A percentile compares a stretch with the other conserved stretches of the same genome.
These are phyloP conservation scores for Meleagris gallopavo DNA, from an alignment of 2,113 vertebrate genomes.

Conservation along the genomic window DNA sequence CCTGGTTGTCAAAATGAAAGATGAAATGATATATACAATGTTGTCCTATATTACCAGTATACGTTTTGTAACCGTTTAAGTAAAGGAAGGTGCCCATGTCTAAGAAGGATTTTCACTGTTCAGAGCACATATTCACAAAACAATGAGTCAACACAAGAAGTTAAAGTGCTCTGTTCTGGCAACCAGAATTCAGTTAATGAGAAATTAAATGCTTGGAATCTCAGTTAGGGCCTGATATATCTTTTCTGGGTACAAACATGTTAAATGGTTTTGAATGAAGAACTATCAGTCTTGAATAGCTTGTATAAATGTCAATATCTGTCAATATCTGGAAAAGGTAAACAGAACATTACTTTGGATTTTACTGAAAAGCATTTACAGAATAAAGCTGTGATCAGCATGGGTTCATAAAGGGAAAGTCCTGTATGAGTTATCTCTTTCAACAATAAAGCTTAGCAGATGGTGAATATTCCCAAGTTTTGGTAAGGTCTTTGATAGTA, in stretches of 20 bases:
- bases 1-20: slow-evolving; percentile 74
- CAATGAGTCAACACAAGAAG: background rate
- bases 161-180: background rate
- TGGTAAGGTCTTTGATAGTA: background rate
- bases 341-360: background rate
- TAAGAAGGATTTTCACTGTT: background rate
- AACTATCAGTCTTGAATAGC: background rate
- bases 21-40: background rate
- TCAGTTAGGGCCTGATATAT: background rate
- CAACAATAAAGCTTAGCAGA: background rate
- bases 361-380: background rate
- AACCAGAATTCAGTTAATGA: background rate
- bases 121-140: background rate
- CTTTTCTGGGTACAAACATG: background rate
- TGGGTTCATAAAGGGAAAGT: background rate
- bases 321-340: background rate
- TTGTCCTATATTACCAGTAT: background rate
- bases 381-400: background rate
- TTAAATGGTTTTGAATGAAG: background rate
- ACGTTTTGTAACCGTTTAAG: background rate
- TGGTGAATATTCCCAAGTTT: background rate
- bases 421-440: background rate
- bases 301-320: background rate
- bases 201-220: background rate
- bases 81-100: background rate